Conservation (phyloP, 2,113 vertebrate genomes). For the Rallus limicola region DNA sequence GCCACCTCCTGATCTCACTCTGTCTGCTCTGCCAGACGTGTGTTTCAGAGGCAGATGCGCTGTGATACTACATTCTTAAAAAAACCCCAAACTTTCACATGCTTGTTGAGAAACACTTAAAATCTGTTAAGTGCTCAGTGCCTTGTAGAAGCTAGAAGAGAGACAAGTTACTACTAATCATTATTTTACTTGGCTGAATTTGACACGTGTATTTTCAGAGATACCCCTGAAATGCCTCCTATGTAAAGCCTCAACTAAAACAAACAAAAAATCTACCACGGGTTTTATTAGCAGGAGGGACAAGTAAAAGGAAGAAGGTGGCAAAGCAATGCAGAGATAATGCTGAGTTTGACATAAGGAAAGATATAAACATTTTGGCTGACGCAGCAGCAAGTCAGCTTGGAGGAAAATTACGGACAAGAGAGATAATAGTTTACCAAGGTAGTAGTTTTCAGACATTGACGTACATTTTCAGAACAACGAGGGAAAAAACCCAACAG, state of each 20-base stretch:
- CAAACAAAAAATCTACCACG: not conserved
- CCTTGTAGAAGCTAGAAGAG: not conserved
- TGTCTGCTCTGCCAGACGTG: not conserved
- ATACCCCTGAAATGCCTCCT: not conserved
- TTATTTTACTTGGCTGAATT: conserved; percentile 16
- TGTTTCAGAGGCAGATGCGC: not conserved
- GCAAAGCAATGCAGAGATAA: not conserved
- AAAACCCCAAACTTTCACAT: not conserved
- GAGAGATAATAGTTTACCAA: not conserved
- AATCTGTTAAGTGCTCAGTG: not conserved
- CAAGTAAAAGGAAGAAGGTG: not conserved
- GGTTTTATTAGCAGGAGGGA: conserved; percentile 20
- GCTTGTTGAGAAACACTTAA: not conserved
- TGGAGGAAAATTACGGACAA: conserved; percentile 28
- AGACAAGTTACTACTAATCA: not conserved
- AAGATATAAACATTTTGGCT: not conserved
- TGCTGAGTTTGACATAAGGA: not conserved
- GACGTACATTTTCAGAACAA: not conserved
- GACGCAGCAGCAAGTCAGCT: not conserved
- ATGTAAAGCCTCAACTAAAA: not conserved
- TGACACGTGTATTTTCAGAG: not conserved
- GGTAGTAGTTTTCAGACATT: conserved; percentile 7
- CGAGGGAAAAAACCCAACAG: not conserved
- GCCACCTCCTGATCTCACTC: not conserved
- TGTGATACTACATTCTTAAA: not conserved